Evolutionary conservation across 2,888 invertebrate genomes (phyloP).

Genomic region (Eupelmus urozonus): DNA sequence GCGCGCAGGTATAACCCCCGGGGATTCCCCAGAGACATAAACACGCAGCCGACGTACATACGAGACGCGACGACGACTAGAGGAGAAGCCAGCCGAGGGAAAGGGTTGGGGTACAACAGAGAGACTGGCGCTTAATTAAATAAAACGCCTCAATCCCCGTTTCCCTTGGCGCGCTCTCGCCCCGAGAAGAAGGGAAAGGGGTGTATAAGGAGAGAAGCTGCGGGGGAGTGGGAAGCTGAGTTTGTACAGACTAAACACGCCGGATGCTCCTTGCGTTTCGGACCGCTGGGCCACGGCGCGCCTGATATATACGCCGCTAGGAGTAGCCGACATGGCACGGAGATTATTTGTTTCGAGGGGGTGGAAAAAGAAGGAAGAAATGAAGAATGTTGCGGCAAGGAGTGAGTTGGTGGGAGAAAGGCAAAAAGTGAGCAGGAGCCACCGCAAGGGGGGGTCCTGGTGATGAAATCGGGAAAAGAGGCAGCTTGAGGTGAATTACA

Average conservation of each 20-base stretch:
- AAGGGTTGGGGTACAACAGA: conserved; percentile 65
- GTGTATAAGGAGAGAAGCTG: conserved; percentile 37
- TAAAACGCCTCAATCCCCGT: conserved; percentile 72
- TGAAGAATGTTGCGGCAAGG: too few species aligned
- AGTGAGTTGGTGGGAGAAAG: too few species aligned
- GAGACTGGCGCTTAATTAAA: conserved; percentile 72
- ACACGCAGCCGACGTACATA: conserved; percentile 64
- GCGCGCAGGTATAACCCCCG: conserved; percentile 60
- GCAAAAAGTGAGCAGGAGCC: too few species aligned
- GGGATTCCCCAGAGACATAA: conserved; percentile 69
- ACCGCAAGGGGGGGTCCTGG: too few species aligned
- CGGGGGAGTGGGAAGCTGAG: conserved; percentile 51
- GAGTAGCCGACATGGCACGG: background rate
- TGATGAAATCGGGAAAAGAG: too few species aligned
- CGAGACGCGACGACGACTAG: conserved; percentile 32
- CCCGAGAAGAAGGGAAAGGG: conserved; percentile 16
- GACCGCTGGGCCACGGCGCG: background rate
- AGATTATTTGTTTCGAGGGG: conserved; percentile 36
- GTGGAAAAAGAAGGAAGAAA: background rate
- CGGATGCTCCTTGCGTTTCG: conserved; percentile 62
- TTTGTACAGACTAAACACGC: conserved; percentile 65
- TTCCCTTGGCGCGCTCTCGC: conserved; percentile 61
- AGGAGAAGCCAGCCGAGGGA: conserved; percentile 43
- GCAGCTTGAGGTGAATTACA: too few species aligned
- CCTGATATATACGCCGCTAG: conserved; percentile 4